phyloP scores from a whole-genome alignment of 2,888 invertebrate genomes.

The Drosophila subsilvestris region DNA sequence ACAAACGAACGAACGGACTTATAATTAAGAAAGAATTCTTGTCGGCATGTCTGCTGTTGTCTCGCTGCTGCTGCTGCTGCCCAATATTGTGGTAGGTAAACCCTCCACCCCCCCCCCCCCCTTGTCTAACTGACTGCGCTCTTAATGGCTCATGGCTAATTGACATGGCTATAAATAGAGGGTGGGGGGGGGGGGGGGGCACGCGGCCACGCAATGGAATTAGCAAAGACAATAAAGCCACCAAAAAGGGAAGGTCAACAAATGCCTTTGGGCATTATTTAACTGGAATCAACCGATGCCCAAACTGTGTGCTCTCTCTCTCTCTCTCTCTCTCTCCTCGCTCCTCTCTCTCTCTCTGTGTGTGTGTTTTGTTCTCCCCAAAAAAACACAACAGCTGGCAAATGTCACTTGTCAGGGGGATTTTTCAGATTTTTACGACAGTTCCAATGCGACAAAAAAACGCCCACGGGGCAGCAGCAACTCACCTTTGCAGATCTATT shows the following conservation, averaged over 20 bases:
- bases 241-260: conserved; percentile 59
- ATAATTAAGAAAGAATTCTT: conserved; percentile 68
- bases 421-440: conserved; percentile 69
- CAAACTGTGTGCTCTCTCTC: no score
- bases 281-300: no score
- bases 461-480: conserved; percentile 48
- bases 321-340: no score
- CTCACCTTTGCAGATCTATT: conserved; percentile 65
- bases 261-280: conserved; percentile 70
- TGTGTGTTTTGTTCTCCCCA: neutral
- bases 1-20: conserved; percentile 19
- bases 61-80: conserved; percentile 15
- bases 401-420: conserved; percentile 69
- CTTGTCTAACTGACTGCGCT: conserved; percentile 5
- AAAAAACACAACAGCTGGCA: conserved; percentile 73
- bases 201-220: conserved; percentile 64
- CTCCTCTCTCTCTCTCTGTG: no score
- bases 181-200: no score
- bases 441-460: conserved; percentile 63
- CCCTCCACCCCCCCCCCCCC: conserved; percentile 7
- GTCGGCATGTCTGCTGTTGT: conserved; percentile 35
- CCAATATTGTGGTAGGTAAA: conserved; percentile 35
- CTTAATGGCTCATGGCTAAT: conserved; percentile 70
- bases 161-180: conserved; percentile 35
- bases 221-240: conserved; percentile 38